A percentile compares a stretch with the other conserved stretches of the same genome.
phyloP scores from a whole-genome alignment of 1,140 invertebrate species.

The Lordiphosa mommai region DNA sequence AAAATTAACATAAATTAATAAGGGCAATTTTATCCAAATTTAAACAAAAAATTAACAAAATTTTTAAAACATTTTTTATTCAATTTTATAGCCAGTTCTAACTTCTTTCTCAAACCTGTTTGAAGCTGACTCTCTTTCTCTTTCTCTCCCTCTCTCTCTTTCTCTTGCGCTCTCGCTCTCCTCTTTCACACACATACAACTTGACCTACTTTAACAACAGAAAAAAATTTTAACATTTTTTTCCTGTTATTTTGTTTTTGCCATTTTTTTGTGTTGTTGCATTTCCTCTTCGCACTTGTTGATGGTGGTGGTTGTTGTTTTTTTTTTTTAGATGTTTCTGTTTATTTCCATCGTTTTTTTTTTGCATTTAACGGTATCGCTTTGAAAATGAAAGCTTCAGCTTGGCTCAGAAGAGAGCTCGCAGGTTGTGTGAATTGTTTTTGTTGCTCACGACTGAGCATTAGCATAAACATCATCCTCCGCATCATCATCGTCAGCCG shows the following conservation, averaged over 20 bases:
- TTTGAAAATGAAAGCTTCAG: conserved; percentile 75
- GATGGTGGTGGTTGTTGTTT: conserved; percentile 35
- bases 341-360: conserved; percentile 46
- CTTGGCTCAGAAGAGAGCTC: conserved; percentile 36
- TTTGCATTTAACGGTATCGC: conserved; percentile 70
- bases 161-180: conserved; percentile 11
- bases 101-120: conserved; percentile 45
- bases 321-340: conserved; percentile 55
- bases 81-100: conserved; percentile 15
- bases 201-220: conserved; percentile 64
- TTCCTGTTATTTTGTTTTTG: conserved; percentile 75
- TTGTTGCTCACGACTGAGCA: conserved; percentile 52
- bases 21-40: not conserved
- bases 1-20: not conserved
- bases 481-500: conserved; percentile 34
- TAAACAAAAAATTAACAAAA: not conserved
- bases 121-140: conserved; percentile 32
- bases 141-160: conserved; percentile 12
- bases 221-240: conserved; percentile 74
- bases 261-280: conserved; percentile 56
- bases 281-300: conserved; percentile 69
- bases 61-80: not conserved
- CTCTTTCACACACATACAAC: conserved; percentile 39
- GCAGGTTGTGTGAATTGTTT: conserved; percentile 64
- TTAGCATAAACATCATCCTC: conserved; percentile 52